A percentile compares a stretch with the other conserved stretches of the same genome.
phyloP scores from a whole-genome alignment of 2,797 vertebrate species.

The Aldrovandia affinis region DNA sequence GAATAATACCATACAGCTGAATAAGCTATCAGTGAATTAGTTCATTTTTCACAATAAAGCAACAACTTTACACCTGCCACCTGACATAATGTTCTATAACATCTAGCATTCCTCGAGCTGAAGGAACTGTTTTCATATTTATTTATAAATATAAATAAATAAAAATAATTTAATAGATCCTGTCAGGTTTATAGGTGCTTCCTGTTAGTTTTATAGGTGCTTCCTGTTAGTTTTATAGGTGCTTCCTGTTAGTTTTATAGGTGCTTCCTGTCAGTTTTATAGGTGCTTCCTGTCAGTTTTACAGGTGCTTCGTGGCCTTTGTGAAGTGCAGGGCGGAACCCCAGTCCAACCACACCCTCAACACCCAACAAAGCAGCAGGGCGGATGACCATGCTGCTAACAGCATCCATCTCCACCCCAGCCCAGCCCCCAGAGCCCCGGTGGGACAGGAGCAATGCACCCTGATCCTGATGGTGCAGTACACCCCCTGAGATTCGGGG shows the following conservation, averaged over 20 bases:
- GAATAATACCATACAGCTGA: background rate
- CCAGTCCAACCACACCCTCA: slow-evolving; percentile 40
- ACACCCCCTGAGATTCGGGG: slow-evolving; percentile 51
- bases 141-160: background rate
- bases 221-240: background rate
- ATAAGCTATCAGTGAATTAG: background rate
- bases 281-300: slow-evolving; percentile 57
- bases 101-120: background rate
- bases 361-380: slow-evolving; percentile 43
- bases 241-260: background rate
- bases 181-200: background rate
- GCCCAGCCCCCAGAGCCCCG: slow-evolving; percentile 38
- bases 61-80: background rate
- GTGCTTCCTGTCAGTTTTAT: background rate
- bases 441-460: slow-evolving; percentile 38
- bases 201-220: background rate
- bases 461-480: slow-evolving; percentile 58
- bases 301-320: slow-evolving; percentile 65
- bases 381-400: slow-evolving; percentile 20
- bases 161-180: background rate
- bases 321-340: slow-evolving; percentile 61
- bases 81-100: background rate
- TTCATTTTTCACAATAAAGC: background rate
- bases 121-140: background rate
- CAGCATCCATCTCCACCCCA: background rate